These are phyloP conservation scores for Rhea americana DNA, from an alignment of 2,113 vertebrate species.

Conservation along the genomic window DNA sequence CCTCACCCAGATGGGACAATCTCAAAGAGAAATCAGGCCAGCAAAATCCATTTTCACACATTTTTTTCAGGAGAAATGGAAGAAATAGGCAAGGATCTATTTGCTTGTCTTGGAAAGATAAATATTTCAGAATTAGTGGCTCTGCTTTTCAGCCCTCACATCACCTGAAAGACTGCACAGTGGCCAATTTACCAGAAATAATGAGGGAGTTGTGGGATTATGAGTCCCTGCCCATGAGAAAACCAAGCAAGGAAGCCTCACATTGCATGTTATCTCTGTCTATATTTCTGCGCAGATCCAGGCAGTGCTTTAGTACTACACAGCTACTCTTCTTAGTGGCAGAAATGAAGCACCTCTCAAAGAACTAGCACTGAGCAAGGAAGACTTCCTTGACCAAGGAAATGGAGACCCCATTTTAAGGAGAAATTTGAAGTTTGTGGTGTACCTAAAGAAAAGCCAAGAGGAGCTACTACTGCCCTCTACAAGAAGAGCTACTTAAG, in stretches of 20 bases:
- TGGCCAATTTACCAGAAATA: neutral
- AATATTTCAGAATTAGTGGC: neutral
- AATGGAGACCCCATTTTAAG: neutral
- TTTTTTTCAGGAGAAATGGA: neutral
- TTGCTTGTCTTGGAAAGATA: neutral
- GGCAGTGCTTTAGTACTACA: neutral
- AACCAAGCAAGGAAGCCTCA: neutral
- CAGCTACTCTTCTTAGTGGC: neutral
- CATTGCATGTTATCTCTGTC: rapidly evolving
- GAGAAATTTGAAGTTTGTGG: neutral
- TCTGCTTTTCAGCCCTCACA: neutral
- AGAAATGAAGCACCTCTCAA: neutral
- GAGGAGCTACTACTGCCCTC: neutral
- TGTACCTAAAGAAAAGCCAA: neutral
- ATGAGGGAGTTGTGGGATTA: neutral
- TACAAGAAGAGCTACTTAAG: neutral
- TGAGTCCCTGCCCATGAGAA: neutral
- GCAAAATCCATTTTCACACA: neutral
- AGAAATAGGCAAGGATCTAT: neutral
- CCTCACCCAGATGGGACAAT: neutral
- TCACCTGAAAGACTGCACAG: neutral
- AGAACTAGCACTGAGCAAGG: neutral
- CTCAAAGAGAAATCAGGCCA: neutral
- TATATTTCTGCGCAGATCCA: rapidly evolving
- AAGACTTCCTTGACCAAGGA: neutral